Base-by-base conservation (phyloP, 2,113 vertebrate species). In the Cyanocitta stelleri region DNA sequence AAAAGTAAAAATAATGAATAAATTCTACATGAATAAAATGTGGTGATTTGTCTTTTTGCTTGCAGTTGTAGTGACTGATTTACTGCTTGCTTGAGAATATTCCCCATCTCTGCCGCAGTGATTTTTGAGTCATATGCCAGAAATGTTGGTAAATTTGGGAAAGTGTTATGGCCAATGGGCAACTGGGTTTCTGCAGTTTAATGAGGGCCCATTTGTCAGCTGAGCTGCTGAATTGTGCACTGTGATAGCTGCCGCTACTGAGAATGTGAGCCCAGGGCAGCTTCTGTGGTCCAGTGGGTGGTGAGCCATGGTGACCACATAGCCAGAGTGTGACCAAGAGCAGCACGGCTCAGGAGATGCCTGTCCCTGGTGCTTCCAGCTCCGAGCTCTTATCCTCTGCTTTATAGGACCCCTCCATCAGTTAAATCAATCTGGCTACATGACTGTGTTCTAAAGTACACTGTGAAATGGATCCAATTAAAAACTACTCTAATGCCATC, bases 51-150 rank as follows among this genome's bases (percentile, higher is more conserved):
- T 52, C 63, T 71, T 96, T 80, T 85, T 32, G 48, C 49, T 87
- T 68, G 43, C 49, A 71, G 43, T 61, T 90, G 66, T 44, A 39
- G n/a, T 72, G 59, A 83, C 24, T 90, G 14, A 29, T 85, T 27
- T 86, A 71, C 37, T 2, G 2, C 39, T 79, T 82, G 44, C 41
- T 78, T 52, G 63, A 61, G 88, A 95, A 90, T 61, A 55, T 62
- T 80, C 7, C 20, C 11, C 30, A 16, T 18, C 24, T 80, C 43
- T 39, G 35, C 15, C 33, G 48, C 56, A 71, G 56, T 24, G 29
- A 90, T 84, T 96, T 94, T 94, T 14, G 18, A n/a, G 51, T 96
- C 22, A 66, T 14, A 67, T 44, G 78, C 46, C 64, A 94, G 85
- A 96, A 93, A 72, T 58, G 33, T 91, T 88, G 75, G n/a, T 59